Evolutionary conservation across 2,113 vertebrate species (phyloP), one percentile per base, ranked within the genome.

Genomic region (Crotalus viridis): DNA sequence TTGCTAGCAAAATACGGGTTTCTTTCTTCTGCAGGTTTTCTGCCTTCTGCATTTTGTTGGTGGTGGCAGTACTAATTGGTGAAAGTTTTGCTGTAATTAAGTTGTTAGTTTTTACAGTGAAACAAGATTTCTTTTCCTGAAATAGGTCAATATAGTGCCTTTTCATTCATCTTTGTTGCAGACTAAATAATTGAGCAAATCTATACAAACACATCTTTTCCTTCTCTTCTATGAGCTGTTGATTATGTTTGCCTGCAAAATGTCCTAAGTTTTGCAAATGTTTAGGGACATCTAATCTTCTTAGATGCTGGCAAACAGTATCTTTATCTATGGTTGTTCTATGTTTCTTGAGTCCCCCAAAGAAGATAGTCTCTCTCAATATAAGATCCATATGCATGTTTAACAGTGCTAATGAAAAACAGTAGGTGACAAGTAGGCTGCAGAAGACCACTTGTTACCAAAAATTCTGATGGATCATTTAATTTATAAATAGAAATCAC

Each of bases 401-500:
- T 96, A 91, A 96, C 94, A 94, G 87, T 96, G 94, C 90, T 94
- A 90, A 74, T 85, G 94, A 95, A 93, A 69, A 95, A 93, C 94
- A 87, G 51, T 92, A 94, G 92, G 91, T 94, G 94, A 92, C 93
- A 96, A 94, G 86, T 46, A 88, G 92, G 56, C 90, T 95, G 93
- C 92, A 96, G 91, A 92, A 95, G 94, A 93, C 93, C 91, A 89
- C 94, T 91, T 95, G 92, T 96, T 96, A 94, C 92, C 95, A 97
- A 95, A 97, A 97, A 96, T 96, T 64, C 0, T 95, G 94, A 94
- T 96, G 92, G 92, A 94, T 95, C 93, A 95, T 96, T 95, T 94
- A 91, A 92, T 96, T 95, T 95, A 95, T 94, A 93, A 95, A 96
- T 95, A 96, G n/a, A 57, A 96, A 94, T 94, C 90, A 94, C 95